Evolutionary conservation across 2,113 vertebrate genomes (phyloP), one percentile per base, ranked within the genome.

Genomic region (Lasiurus cinereus): DNA sequence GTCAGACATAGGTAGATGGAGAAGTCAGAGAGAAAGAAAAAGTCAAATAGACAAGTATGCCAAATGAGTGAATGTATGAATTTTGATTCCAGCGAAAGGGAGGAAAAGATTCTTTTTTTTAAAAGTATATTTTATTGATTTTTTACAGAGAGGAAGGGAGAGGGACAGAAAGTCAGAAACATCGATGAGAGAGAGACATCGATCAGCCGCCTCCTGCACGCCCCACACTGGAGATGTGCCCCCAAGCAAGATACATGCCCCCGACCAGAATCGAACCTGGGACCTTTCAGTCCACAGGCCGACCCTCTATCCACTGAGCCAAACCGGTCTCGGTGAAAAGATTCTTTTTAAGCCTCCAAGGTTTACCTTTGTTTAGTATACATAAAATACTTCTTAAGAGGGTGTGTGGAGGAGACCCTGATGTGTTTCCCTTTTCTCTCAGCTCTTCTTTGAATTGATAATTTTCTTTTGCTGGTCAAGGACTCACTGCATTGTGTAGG

Each of bases 81-180:
- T 80, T 70, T 27, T 88, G 24, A 88, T 64, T 56, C 48, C 70
- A 80, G 29, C 33, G 33, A 79, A 95, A 95, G 54, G 46, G 62
- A 92, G n/a, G 36, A 66, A 84, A 69, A 93, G 7, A 50, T 90
- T 95, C 14, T 78, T 66, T 84, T 84, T 21, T n/a, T n/a, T n/a
- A n/a, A n/a, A n/a, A n/a, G n/a, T n/a, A n/a, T n/a, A n/a, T n/a
- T n/a, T n/a, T n/a, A n/a, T n/a, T n/a, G n/a, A n/a, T n/a, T n/a
- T n/a, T n/a, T n/a, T n/a, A n/a, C n/a, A n/a, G n/a, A n/a, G n/a
- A n/a, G n/a, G n/a, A n/a, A n/a, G n/a, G n/a, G n/a, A n/a, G n/a
- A n/a, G n/a, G n/a, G n/a, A n/a, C n/a, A n/a, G n/a, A n/a, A n/a
- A n/a, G n/a, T n/a, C n/a, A n/a, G n/a, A n/a, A n/a, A n/a, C n/a